phyloP scores from a whole-genome alignment of 2,113 vertebrate genomes.

The Dicerorhinus sumatrensis region DNA sequence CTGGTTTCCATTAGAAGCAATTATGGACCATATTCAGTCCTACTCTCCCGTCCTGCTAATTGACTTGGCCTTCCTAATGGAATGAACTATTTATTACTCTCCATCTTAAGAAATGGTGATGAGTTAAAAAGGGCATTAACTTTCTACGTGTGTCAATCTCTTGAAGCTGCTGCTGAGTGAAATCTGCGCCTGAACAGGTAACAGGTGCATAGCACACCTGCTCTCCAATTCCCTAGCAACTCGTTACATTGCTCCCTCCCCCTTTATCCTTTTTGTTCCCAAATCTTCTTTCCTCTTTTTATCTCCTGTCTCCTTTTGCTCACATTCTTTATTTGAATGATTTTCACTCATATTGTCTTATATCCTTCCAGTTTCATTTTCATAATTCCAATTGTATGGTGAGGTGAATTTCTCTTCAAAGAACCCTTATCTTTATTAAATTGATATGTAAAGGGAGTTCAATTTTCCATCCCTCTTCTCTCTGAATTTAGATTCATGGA shows the following conservation, averaged over 20 bases:
- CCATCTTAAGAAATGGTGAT: not conserved
- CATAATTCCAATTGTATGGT: not conserved
- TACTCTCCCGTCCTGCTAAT: not conserved
- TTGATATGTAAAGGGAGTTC: not conserved
- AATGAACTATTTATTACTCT: not conserved
- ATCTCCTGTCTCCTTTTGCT: not conserved
- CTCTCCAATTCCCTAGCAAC: not conserved
- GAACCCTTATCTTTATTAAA: not conserved
- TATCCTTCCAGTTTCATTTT: not conserved
- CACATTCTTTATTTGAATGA: not conserved
- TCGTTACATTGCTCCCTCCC: not conserved
- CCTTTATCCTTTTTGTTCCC: not conserved
- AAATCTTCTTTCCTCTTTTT: not conserved
- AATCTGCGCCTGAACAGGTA: not conserved
- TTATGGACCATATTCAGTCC: not conserved
- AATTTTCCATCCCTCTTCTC: not conserved
- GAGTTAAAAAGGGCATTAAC: not conserved
- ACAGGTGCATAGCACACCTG: not conserved
- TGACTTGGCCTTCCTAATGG: not conserved
- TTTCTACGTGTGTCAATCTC: not conserved
- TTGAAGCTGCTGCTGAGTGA: not conserved
- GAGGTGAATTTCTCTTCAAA: not conserved
- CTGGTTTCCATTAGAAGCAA: not conserved
- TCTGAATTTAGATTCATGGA: not conserved
- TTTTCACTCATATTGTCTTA: not conserved